Percentiles rank a stretch among this genome's conserved stretches.
phyloP scores from a whole-genome alignment of 2,888 invertebrate genomes.

The Belgica antarctica region DNA sequence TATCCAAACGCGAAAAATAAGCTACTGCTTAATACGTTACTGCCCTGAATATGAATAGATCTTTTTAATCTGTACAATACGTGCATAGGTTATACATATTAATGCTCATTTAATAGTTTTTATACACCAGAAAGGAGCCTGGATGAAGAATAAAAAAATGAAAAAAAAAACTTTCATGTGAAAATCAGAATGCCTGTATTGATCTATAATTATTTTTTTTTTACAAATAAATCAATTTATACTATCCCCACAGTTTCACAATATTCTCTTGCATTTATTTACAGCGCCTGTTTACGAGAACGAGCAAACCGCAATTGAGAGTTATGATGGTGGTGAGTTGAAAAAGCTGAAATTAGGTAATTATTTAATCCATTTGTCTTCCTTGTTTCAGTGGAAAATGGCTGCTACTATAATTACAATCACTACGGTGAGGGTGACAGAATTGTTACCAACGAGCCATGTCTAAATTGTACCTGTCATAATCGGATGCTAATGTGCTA shows the following conservation, averaged over 20 bases:
- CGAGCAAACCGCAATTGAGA: slow-evolving; percentile 40
- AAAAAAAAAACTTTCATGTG: no score
- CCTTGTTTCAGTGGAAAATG: slow-evolving; percentile 53
- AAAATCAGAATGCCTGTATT: no score
- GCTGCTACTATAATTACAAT: slow-evolving; percentile 92
- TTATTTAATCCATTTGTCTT: not conserved
- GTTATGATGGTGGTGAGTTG: slow-evolving; percentile 40
- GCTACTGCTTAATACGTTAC: not conserved
- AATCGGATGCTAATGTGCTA: slow-evolving; percentile 95
- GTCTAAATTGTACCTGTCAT: slow-evolving; percentile 93
- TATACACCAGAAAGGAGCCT: no score
- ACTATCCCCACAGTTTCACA: slow-evolving; percentile 30
- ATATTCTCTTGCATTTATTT: slow-evolving; percentile 25
- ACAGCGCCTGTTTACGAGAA: slow-evolving; percentile 41
- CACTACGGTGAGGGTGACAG: slow-evolving; percentile 90
- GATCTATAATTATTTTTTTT: no score
- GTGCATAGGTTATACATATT: no score
- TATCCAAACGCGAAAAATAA: not conserved
- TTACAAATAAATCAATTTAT: no score
- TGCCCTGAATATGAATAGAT: not conserved
- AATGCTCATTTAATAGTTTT: no score
- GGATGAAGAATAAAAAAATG: no score
- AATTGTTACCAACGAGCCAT: slow-evolving; percentile 92
- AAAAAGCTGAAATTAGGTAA: slow-evolving; percentile 10
- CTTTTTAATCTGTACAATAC: no score